Evolutionary conservation across 2,113 vertebrate species (phyloP).

Genomic region (Phalacrocorax aristotelis): DNA sequence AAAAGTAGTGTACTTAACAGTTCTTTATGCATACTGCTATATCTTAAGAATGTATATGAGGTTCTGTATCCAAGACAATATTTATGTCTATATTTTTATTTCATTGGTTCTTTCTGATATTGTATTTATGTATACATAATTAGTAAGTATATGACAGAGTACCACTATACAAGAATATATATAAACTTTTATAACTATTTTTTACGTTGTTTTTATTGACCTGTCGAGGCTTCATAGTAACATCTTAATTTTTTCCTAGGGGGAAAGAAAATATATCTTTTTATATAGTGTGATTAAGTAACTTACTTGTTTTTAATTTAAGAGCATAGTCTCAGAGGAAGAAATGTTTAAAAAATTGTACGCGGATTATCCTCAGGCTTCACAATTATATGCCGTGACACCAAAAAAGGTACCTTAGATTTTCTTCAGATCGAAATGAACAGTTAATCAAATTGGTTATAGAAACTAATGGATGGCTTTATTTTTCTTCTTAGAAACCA

Average conservation of each 20-base stretch:
- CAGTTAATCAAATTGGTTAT: not conserved
- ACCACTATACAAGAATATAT: not conserved
- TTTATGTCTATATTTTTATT: not conserved
- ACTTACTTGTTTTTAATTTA: conserved; percentile 29
- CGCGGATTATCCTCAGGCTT: conserved; percentile 50
- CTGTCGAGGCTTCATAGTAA: not conserved
- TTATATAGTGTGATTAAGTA: not conserved
- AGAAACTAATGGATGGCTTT: not conserved
- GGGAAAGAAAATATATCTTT: not conserved
- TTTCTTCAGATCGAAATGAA: not conserved
- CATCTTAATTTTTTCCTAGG: not conserved
- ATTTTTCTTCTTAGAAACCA: conserved; percentile 58
- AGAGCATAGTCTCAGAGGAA: conserved; percentile 77
- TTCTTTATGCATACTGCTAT: not conserved
- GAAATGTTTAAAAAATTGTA: conserved; percentile 63
- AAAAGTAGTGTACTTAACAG: conserved; percentile 27
- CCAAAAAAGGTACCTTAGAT: conserved; percentile 71
- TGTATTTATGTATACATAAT: not conserved
- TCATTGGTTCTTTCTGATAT: not conserved
- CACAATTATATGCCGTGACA: conserved; percentile 17
- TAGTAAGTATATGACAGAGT: not conserved
- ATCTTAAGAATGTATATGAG: not conserved
- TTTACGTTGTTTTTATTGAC: not conserved
- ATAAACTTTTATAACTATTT: not conserved
- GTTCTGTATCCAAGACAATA: not conserved